Conservation (phyloP, 2,113 vertebrate genomes). For the Cinclus cinclus region DNA sequence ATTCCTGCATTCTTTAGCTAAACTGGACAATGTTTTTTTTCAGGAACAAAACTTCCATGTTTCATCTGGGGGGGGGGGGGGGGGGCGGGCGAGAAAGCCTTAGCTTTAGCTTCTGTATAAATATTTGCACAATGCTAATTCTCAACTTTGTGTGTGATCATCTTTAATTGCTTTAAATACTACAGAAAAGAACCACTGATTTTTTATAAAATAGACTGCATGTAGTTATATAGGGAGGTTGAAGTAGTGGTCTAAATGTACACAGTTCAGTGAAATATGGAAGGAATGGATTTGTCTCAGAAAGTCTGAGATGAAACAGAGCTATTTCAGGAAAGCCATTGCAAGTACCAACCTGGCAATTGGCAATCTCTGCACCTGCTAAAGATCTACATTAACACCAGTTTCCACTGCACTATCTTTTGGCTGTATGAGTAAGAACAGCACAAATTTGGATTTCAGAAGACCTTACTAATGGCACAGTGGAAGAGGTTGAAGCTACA, state of each 20-base stretch:
- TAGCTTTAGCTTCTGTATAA: background rate
- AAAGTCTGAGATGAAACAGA: background rate
- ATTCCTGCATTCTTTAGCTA: background rate
- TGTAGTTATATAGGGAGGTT: background rate
- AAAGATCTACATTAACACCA: background rate
- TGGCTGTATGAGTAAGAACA: background rate
- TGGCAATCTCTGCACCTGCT: background rate
- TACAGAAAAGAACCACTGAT: background rate
- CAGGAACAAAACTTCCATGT: background rate
- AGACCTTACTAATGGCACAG: background rate
- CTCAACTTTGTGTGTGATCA: background rate
- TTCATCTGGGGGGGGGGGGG: background rate
- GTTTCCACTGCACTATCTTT: background rate
- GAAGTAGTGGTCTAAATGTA: background rate
- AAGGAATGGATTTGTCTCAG: slow-evolving; percentile 25
- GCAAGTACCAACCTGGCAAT: background rate
- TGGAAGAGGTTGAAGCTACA: background rate
- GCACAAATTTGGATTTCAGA: background rate
- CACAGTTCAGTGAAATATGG: background rate
- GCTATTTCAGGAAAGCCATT: background rate
- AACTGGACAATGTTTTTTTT: background rate
- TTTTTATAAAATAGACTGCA: background rate
- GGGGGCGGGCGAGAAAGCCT: background rate
- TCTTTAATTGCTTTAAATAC: slow-evolving; percentile 21
- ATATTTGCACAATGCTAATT: slow-evolving; percentile 13